phyloP scores from a whole-genome alignment of 2,888 invertebrate genomes.

The Andrena marginata region DNA sequence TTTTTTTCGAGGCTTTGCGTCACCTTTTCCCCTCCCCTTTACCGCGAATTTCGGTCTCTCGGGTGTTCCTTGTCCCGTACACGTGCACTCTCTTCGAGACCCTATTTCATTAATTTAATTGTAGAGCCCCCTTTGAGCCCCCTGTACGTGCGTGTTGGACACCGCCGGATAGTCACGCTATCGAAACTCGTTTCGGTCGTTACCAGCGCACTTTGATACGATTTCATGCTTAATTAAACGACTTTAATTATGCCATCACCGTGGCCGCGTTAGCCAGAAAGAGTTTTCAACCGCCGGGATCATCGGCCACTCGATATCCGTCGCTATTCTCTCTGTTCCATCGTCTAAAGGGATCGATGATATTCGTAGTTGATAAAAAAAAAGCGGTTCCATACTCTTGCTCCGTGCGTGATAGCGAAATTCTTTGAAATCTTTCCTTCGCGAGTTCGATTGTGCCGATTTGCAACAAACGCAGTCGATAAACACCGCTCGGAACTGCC shows the following conservation, averaged over 20 bases:
- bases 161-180: conserved; percentile 59
- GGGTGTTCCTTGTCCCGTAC: conserved; percentile 37
- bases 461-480: neutral
- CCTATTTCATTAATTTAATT: conserved; percentile 73
- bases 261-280: conserved; percentile 12
- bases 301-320: neutral
- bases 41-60: conserved; percentile 23
- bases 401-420: neutral
- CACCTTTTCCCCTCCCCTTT: neutral
- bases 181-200: conserved; percentile 45
- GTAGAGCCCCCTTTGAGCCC: conserved; percentile 52
- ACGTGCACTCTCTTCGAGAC: conserved; percentile 10
- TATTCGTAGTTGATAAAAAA: neutral
- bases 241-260: conserved; percentile 57
- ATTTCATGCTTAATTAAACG: conserved; percentile 60
- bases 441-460: neutral
- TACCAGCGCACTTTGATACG: conserved; percentile 52
- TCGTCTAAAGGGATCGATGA: neutral
- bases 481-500: neutral
- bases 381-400: neutral
- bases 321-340: neutral
- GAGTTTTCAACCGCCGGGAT: conserved; percentile 24
- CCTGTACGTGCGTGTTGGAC: conserved; percentile 3
- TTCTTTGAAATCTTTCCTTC: too few species aligned
- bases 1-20: conserved; percentile 1